Conservation (phyloP, 2,888 invertebrate species). For the Dione juno region DNA sequence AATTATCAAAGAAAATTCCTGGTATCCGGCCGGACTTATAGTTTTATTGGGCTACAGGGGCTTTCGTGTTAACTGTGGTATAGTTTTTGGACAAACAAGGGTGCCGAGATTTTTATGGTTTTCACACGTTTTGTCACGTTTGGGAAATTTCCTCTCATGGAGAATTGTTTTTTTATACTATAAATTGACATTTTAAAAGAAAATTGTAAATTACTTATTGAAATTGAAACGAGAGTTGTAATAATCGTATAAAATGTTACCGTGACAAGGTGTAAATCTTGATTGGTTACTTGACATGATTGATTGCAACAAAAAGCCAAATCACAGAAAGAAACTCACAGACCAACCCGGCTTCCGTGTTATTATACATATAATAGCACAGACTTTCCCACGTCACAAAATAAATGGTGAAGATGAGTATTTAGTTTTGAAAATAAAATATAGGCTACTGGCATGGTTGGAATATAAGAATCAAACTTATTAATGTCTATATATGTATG, state of each 20-base stretch:
- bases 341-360: too few relatives aligned
- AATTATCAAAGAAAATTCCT: constrained; percentile 61
- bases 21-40: constrained; percentile 76
- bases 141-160: not conserved
- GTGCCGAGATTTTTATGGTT: constrained; percentile 38
- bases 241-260: not conserved
- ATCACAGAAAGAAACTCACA: not conserved
- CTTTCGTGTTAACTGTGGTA: constrained; percentile 60
- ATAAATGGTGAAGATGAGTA: not conserved
- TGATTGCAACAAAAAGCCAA: not conserved
- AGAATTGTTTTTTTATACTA: not conserved
- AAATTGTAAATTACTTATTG: not conserved
- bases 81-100: constrained; percentile 68
- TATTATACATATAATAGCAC: too few relatives aligned
- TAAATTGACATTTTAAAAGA: not conserved
- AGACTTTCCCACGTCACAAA: not conserved
- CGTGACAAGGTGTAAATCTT: not conserved
- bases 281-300: not conserved
- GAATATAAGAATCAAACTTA: too few relatives aligned
- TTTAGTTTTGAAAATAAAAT: too few relatives aligned
- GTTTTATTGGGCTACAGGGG: constrained; percentile 80
- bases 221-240: not conserved
- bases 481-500: too few relatives aligned
- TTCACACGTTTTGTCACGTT: constrained; percentile 51
- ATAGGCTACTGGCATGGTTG: too few relatives aligned